Base-by-base conservation (phyloP, 2,113 vertebrate species). In the Podilymbus podiceps region DNA sequence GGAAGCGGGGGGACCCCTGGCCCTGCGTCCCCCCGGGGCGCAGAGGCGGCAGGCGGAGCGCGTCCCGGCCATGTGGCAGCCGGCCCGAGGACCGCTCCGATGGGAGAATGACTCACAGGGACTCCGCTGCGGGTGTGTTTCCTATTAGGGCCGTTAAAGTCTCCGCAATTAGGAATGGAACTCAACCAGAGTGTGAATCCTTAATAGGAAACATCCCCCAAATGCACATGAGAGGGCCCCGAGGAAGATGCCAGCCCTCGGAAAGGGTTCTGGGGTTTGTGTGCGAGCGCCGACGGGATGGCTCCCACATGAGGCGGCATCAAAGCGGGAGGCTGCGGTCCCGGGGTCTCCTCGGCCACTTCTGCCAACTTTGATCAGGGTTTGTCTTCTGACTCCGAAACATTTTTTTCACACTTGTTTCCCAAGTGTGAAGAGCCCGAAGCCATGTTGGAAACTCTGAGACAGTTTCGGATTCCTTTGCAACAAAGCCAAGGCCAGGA, bases 171-270 rank as follows among this genome's bases (percentile, higher is more conserved):
- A 96, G 97, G 96, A 97, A 97, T 96, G 92, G 52, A 92, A 91
- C 94, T 96, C 95, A 96, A 94, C 96, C 97, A 96, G 96, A 97
- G 97, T 97, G 97, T 97, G 97, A 97, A 97, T 97, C 95, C 95
- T 92, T 97, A 96, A 97, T 96, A 88, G 92, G 95, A 97, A 97
- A 97, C 96, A 97, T 93, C 91, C 96, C 92, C 85, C 79, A 59
- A 68, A 85, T 95, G 96, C 15, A 11, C 59, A 52, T 3, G 87
- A 94, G 92, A 64, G 94, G 90, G 95, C 86, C 94, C 90, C 33
- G 81, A 86, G 82, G 87, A 96, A 95, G 97, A 95, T 94, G 95
- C 95, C 93, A 93, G 90, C 85, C 83, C 94, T 93, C 47, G 31
- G 35, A 81, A 69, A 40, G 89, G 96, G 88, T 69, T 79, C 49